Base-by-base conservation (phyloP, 2,888 invertebrate genomes). In the Sabellastarte sp. region DNA sequence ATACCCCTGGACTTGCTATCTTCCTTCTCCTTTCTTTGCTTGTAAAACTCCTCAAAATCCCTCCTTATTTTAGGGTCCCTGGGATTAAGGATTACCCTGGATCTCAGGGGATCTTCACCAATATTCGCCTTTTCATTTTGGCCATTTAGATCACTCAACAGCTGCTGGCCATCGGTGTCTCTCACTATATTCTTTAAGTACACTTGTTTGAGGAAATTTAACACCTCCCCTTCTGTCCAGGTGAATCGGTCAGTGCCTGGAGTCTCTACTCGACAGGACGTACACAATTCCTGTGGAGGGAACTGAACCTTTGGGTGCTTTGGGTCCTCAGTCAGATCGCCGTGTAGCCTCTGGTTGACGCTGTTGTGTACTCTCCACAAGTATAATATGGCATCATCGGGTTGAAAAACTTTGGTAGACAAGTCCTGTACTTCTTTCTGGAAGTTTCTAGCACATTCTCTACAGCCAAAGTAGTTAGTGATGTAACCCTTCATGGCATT, bases 381-480 rank as follows among this genome's bases (percentile, higher is more conserved):
- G 95, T 95, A 98, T 50, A 96, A 84, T 0, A 96, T 88, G 28
- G 85, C 89, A 66, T 93, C 91, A 63, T 91, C 89, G 72, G 89
- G 88, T 59, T 88, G 88, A 26, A 86, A 86, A 0, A 93, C 90
- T 26, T 10, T 53, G 53, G 53, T 5, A 26, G 5, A 5, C 5
- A 26, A n/a, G 53, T 53, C 20, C 53, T 53, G 5, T 10, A 95
- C 90, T 93, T 95, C 95, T 66, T 88, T 87, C 80, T 91, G 87
- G 81, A 99, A 99, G 86, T 99, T 95, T 75, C 90, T 84, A 1
- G 92, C 88, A 81, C 98, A 99, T 65, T 93, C 92, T 2, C 89
- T 87, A 80, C 99, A 99, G 2, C 95, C 93, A 84, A 99, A 96
- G 86, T 94, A 99, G 82, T 93, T 82, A 76, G 90, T 91, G 28